Base-by-base conservation (phyloP, 2,888 invertebrate genomes). In the Steinernema carpocapsae region DNA sequence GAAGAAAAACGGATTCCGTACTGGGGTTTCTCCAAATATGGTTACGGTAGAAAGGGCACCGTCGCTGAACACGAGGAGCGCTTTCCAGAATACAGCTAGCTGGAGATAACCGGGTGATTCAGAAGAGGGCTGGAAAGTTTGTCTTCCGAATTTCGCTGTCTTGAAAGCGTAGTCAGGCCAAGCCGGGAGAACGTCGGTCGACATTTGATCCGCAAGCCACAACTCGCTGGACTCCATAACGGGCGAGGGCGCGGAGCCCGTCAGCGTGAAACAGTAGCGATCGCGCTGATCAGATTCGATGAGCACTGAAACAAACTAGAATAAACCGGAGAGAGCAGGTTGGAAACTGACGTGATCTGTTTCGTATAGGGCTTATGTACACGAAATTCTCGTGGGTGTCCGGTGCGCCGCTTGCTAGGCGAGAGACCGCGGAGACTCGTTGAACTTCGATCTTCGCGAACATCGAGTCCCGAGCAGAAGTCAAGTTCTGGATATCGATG, bases 21-120 rank as follows among this genome's bases (percentile, higher is more conserved):
- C 43, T 43, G 48, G 48, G 6, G 71, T 70, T 37, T 70, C 72
- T 17, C 77, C 77, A 45, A 72, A 71, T 10, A 79, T 71, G 6
- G 75, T 79, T n/a, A 43, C 43, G 19, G 64, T 64, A 29, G 64
- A 64, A 17, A 74, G 51, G 2, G 78, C 73, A 75, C 84, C 84
- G 32, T 78, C 80, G 29, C 79, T 78, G 42, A 77, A 79, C 10
- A 83, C 82, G 52, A 85, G 76, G 46, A 74, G 80, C 14, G 84
- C 83, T 73, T 80, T 80, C 85, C 84, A 85, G 7, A 81, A 74
- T 7, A 85, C 71, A 4, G 80, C 79, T 42, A 85, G 74, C 70
- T 77, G 73, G 6, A 76, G 45, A 46, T 76, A 78, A 17, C 24
- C 76, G 10, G 32, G 19, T 22, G 19, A 24, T 14, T 7, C 6